A percentile compares a stretch with the other conserved stretches of the same genome.
Conservation (phyloP, 2,113 vertebrate species). For the Terrapene triunguis region DNA sequence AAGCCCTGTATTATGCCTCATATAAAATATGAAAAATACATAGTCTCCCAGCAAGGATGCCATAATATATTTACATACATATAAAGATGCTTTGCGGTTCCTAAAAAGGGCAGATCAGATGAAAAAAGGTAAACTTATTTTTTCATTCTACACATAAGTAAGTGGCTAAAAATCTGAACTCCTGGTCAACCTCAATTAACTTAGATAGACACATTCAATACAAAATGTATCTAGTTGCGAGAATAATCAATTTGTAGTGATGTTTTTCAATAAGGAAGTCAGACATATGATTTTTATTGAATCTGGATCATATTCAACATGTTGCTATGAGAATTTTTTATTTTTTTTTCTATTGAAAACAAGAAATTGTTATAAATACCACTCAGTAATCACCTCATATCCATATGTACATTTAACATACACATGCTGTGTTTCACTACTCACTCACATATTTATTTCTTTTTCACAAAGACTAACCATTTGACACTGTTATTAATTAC, state of each 20-base stretch:
- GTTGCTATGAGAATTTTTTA: conserved; percentile 18
- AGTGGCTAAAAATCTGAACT: background rate
- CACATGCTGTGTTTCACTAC: background rate
- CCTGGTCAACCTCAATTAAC: conserved; percentile 40
- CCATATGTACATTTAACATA: background rate
- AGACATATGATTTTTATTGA: conserved; percentile 49
- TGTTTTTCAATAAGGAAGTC: conserved; percentile 40
- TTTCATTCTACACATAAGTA: conserved; percentile 13
- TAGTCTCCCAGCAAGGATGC: background rate
- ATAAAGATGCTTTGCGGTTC: background rate
- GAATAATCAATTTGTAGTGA: conserved; percentile 48
- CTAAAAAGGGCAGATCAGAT: background rate
- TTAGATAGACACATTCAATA: conserved; percentile 53
- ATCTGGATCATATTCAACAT: conserved; percentile 40
- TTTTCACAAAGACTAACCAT: background rate
- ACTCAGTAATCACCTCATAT: background rate
- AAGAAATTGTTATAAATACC: background rate
- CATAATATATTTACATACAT: background rate
- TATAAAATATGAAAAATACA: background rate
- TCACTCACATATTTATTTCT: background rate
- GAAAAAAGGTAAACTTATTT: background rate
- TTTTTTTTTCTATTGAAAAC: background rate
- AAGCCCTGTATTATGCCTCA: background rate
- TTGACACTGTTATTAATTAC: background rate
- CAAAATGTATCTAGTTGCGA: background rate